Base-by-base conservation (phyloP, 1,140 invertebrate genomes). In the Andrena cerasifolii region DNA sequence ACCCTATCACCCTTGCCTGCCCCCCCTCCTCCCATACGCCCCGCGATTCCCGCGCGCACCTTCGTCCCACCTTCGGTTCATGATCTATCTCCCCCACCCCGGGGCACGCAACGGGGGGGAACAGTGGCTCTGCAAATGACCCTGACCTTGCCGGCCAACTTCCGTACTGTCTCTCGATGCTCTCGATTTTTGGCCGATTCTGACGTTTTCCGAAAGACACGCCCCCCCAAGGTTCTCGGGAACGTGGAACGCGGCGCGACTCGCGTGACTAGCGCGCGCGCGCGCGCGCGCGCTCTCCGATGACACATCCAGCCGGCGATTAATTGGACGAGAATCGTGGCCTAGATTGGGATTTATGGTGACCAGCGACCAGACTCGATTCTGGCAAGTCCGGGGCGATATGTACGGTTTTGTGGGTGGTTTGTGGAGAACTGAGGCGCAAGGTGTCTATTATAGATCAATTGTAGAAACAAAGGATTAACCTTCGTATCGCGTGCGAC, bases 101-200 rank as follows among this genome's bases (percentile, higher is more conserved):
- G 8, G 14, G 28, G 36, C 36, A 40, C 36, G 4, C n/a, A n/a
- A n/a, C n/a, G n/a, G n/a, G 36, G 10, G 36, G 36, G 72, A 71
- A 67, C 72, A 66, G 67, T 62, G 74, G 75, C 83, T 84, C 82
- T 78, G 62, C 83, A 78, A 79, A 66, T 83, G 88, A 91, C 91
- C 91, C 87, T 92, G 91, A 92, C 91, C 90, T 90, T 89, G 88
- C 87, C n/a, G 36, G 76, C 86, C 87, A 68, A 90, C 87, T 89
- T 90, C 84, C 88, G 86, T 85, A 78, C 88, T 88, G 84, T 90
- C 88, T 90, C 88, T 85, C 86, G 77, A 80, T 70, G 81, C 71
- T 77, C 79, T 77, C 79, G 78, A 70, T 71, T 83, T 84, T 84
- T 45, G 53, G 49, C 28, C 51, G n/a, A 62, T 3, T 26, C 2